Conservation (phyloP, 2,888 invertebrate species). For the Brachyopa scutellaris region DNA sequence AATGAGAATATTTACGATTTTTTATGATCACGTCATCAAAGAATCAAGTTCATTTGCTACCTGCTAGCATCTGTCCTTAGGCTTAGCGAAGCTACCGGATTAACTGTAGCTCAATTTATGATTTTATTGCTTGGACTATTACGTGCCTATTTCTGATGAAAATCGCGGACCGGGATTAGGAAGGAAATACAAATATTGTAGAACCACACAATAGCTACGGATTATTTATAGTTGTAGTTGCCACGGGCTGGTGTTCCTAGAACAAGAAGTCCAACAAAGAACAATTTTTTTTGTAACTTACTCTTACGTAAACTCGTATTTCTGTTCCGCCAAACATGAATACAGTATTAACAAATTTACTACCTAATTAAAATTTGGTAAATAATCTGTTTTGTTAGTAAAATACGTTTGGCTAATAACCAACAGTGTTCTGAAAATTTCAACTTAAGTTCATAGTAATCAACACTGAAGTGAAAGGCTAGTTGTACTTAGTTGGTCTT, state of each 20-base stretch:
- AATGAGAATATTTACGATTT: neutral
- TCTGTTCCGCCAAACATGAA: neutral
- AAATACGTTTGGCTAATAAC: too few species aligned
- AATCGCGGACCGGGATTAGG: constrained; percentile 29
- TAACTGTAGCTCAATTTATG: neutral
- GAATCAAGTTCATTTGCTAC: constrained; percentile 12
- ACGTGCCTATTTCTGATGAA: neutral
- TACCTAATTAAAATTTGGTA: neutral
- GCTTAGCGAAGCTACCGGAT: constrained; percentile 34
- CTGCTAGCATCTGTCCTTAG: constrained; percentile 1
- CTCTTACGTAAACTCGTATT: neutral
- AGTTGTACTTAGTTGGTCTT: too few species aligned
- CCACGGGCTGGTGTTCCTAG: neutral
- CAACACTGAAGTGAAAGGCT: too few species aligned
- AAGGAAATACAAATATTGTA: constrained; percentile 59
- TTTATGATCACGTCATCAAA: neutral
- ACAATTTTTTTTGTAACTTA: neutral
- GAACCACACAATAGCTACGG: constrained; percentile 50
- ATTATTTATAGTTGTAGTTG: constrained; percentile 14
- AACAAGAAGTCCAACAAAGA: neutral
- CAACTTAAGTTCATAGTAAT: too few species aligned
- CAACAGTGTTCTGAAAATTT: too few species aligned
- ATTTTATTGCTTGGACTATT: constrained; percentile 32
- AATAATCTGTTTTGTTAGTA: too few species aligned
- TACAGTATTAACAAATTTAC: too few species aligned